phyloP scores from a whole-genome alignment of 2,888 invertebrate genomes.

The Physocephala rufipes region DNA sequence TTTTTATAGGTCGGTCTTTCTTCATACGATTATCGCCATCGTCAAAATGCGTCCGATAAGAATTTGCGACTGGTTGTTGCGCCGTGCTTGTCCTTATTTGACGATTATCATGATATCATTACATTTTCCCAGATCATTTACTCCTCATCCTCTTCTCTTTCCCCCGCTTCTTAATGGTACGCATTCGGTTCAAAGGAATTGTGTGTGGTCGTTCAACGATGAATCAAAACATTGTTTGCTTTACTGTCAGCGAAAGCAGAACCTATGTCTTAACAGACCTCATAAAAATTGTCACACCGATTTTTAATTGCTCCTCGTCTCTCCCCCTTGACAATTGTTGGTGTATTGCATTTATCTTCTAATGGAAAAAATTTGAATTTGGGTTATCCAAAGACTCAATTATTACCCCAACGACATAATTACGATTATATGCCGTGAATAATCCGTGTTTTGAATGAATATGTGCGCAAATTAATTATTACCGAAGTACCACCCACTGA shows the following conservation, averaged over 20 bases:
- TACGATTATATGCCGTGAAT: too few species aligned
- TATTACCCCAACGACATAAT: too few species aligned
- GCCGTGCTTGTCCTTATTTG: background rate
- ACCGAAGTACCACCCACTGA: conserved; percentile 9
- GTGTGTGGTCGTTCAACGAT: conserved; percentile 19
- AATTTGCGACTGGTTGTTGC: background rate
- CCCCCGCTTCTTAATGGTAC: background rate
- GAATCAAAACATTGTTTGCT: too few species aligned
- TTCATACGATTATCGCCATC: conserved; percentile 5
- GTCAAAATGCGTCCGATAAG: background rate
- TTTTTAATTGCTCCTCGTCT: conserved; percentile 12
- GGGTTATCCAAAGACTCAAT: too few species aligned
- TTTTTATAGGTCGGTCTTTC: conserved; percentile 12
- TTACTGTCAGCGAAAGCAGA: background rate
- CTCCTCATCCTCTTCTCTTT: background rate
- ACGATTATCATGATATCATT: conserved; percentile 5
- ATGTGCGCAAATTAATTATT: too few species aligned
- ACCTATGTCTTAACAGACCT: background rate
- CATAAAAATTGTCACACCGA: conserved; percentile 30
- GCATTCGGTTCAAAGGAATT: background rate
- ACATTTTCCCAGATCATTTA: background rate
- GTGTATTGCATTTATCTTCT: too few species aligned
- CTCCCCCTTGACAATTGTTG: too few species aligned
- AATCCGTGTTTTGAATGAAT: too few species aligned
- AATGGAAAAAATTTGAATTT: too few species aligned